Conservation (phyloP, 2,888 invertebrate species). For the Melangyna quadrimaculata region DNA sequence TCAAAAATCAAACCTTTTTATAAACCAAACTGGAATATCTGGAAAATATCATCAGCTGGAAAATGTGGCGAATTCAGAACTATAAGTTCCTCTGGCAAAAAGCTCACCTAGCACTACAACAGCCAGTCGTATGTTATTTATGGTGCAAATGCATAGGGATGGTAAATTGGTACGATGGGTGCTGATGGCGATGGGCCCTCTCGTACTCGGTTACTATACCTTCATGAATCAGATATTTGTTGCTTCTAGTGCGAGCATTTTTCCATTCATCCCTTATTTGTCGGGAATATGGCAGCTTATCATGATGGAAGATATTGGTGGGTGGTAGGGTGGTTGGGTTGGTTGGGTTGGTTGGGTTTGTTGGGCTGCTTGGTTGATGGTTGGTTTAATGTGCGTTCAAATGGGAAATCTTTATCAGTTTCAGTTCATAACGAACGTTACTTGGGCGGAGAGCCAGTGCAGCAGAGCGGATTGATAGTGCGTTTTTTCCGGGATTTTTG, state of each 20-base stretch:
- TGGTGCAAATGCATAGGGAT: slow-evolving; percentile 2
- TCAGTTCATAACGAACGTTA: slow-evolving; percentile 76
- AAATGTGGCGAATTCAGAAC: slow-evolving; percentile 49
- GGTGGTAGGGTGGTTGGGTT: background rate
- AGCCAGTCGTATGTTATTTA: slow-evolving; percentile 46
- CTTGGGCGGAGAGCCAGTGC: slow-evolving; percentile 69
- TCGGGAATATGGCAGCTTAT: slow-evolving; percentile 65
- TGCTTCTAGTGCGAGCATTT: slow-evolving; percentile 59
- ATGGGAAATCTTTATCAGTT: slow-evolving; percentile 75
- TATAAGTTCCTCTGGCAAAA: slow-evolving; percentile 29
- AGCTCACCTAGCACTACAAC: slow-evolving; percentile 39
- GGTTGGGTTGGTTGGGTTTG: background rate
- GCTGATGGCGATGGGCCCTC: background rate
- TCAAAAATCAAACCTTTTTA: slow-evolving; percentile 5
- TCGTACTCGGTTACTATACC: background rate
- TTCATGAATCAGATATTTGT: slow-evolving; percentile 51
- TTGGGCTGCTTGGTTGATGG: slow-evolving; percentile 20
- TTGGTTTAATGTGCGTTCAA: slow-evolving; percentile 69
- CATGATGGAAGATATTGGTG: slow-evolving; percentile 15
- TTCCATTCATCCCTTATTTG: slow-evolving; percentile 42
- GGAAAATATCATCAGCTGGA: slow-evolving; percentile 47
- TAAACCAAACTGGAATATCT: slow-evolving; percentile 21
- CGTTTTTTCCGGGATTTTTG: slow-evolving; percentile 61
- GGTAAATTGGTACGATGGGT: no score
- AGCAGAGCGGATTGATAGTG: slow-evolving; percentile 61